A percentile compares a stretch with the other conserved stretches of the same genome.
These are phyloP conservation scores for Rhinogobio ventralis DNA, from an alignment of 2,797 vertebrate species.

Conservation along the genomic window DNA sequence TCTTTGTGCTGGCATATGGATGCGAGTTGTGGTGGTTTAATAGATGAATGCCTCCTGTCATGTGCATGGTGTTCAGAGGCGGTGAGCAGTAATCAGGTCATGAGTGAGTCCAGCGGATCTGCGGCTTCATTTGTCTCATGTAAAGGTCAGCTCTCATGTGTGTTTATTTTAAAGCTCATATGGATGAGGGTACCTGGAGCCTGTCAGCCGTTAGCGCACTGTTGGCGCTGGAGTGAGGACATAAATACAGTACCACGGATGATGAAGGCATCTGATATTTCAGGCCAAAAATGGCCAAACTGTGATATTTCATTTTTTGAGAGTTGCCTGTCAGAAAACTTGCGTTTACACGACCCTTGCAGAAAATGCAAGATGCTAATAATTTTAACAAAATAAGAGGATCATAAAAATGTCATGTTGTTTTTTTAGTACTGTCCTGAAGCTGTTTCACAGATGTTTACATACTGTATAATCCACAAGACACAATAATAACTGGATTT, in stretches of 20 bases:
- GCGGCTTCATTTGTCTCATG: constrained; percentile 84
- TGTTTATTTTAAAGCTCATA: constrained; percentile 87
- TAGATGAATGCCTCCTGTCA: constrained; percentile 83
- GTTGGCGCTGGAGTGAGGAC: neutral
- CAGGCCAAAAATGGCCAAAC: neutral
- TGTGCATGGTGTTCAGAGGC: constrained; percentile 77
- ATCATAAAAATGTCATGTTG: neutral
- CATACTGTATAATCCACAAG: neutral
- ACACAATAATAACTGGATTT: neutral
- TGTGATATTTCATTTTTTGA: neutral
- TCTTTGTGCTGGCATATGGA: constrained; percentile 29
- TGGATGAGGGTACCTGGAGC: constrained; percentile 83
- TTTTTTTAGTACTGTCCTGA: neutral
- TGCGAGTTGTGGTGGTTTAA: constrained; percentile 68
- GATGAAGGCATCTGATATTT: neutral
- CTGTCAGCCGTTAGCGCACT: constrained; percentile 67
- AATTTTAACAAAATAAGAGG: neutral
- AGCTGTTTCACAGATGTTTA: neutral
- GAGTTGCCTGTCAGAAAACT: neutral
- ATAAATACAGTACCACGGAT: neutral
- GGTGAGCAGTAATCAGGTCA: constrained; percentile 84
- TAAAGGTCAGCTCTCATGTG: constrained; percentile 86
- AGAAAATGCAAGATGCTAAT: neutral
- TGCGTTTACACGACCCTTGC: neutral
- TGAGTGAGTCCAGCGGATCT: constrained; percentile 76